These are phyloP conservation scores for Toxotes lorentzi DNA, from an alignment of 2,797 vertebrate genomes.

Conservation along the genomic window DNA sequence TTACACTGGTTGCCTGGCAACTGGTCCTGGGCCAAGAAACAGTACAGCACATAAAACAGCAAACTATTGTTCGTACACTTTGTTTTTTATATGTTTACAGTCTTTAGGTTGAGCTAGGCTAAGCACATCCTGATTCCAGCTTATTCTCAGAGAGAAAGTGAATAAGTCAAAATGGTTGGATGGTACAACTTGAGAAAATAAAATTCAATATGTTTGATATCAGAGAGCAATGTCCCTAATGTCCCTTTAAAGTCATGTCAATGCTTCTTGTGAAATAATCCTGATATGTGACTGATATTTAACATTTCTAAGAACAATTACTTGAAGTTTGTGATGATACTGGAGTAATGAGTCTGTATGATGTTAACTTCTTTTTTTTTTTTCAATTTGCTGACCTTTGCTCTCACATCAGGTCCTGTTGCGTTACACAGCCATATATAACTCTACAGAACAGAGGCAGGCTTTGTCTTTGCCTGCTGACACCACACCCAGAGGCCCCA, in stretches of 20 bases:
- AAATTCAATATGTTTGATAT: neutral
- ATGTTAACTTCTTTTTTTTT: neutral
- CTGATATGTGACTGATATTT: constrained; percentile 15
- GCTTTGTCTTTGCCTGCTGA: constrained; percentile 16
- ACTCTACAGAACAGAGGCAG: neutral
- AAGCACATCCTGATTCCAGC: neutral
- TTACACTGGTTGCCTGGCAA: too few relatives aligned
- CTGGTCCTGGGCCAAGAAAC: neutral
- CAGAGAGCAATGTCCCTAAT: neutral
- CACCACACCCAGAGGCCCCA: constrained; percentile 14
- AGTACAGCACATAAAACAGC: neutral
- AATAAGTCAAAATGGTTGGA: neutral
- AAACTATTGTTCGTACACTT: neutral
- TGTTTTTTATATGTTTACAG: neutral
- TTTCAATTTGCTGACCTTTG: constrained; percentile 2
- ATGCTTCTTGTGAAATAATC: neutral
- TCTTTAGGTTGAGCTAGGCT: neutral
- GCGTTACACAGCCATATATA: constrained; percentile 11
- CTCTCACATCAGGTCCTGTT: constrained; percentile 1
- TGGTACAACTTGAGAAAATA: neutral
- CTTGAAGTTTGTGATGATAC: neutral
- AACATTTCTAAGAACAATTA: neutral
- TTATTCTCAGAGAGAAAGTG: neutral
- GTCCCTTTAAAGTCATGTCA: neutral
- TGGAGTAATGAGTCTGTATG: neutral